A percentile compares a stretch with the other conserved stretches of the same genome.
These are phyloP conservation scores for Pristionchus maxplancki DNA, from an alignment of 2,888 invertebrate species.

Conservation along the genomic window DNA sequence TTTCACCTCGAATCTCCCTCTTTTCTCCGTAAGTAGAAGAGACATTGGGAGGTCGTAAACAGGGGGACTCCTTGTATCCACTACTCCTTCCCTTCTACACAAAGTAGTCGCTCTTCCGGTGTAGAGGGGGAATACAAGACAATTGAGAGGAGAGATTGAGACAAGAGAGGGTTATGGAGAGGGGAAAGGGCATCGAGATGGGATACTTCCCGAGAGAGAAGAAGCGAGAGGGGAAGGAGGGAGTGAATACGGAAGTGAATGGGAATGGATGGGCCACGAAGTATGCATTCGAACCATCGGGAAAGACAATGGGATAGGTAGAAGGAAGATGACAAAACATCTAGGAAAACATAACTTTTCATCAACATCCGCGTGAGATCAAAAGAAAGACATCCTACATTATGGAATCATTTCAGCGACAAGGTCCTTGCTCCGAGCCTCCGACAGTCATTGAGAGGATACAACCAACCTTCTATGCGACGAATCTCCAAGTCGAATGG, in stretches of 20 bases:
- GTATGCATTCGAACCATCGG: conserved; percentile 23
- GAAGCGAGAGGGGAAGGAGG: neutral
- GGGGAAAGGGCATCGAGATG: neutral
- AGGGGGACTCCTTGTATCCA: conserved; percentile 25
- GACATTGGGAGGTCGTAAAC: conserved; percentile 25
- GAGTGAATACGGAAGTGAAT: conserved; percentile 5
- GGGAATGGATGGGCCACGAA: conserved; percentile 29
- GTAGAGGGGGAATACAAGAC: conserved; percentile 27
- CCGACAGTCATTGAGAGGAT: conserved; percentile 71
- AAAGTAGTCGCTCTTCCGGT: conserved; percentile 33
- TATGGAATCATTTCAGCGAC: conserved; percentile 63
- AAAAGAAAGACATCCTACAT: neutral
- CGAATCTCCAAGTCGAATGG: conserved; percentile 71
- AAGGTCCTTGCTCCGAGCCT: conserved; percentile 76
- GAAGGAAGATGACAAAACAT: neutral
- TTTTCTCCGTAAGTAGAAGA: conserved; percentile 31
- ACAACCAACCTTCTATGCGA: conserved; percentile 70
- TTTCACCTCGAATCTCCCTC: conserved; percentile 2
- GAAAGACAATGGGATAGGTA: neutral
- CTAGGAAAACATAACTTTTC: neutral
- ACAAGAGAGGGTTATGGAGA: conserved; percentile 31
- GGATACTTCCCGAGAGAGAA: neutral
- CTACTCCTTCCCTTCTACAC: neutral
- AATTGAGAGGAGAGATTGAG: conserved; percentile 47
- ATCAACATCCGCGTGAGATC: no score